These are phyloP conservation scores for Pseudotriccus pelzelni DNA, from an alignment of 2,797 vertebrate species.

Conservation along the genomic window DNA sequence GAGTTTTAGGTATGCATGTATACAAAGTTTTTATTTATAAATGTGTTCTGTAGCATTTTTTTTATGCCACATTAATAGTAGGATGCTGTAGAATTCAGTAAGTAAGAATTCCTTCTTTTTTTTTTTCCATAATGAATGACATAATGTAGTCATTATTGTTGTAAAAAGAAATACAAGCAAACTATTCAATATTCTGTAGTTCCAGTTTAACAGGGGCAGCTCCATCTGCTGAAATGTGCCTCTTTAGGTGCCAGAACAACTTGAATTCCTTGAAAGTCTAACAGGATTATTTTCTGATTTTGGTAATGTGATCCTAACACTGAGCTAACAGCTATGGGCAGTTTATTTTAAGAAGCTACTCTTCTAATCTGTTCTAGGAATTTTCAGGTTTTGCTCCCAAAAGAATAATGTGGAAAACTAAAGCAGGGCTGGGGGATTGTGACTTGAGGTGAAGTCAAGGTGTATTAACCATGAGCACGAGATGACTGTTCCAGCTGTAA, in stretches of 20 bases:
- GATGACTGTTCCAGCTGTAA: not conserved
- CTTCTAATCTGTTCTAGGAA: slow-evolving; percentile 28
- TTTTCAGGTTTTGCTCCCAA: slow-evolving; percentile 30
- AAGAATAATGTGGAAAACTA: slow-evolving; percentile 2
- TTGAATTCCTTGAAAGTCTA: slow-evolving; percentile 79
- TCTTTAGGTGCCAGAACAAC: slow-evolving; percentile 39
- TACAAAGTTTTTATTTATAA: not conserved
- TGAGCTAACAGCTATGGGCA: slow-evolving; percentile 67
- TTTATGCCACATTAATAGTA: not conserved
- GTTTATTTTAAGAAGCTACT: slow-evolving; percentile 69
- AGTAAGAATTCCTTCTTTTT: not conserved
- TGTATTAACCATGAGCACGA: not conserved
- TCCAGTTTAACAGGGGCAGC: not conserved
- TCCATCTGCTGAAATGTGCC: not conserved
- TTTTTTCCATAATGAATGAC: not conserved
- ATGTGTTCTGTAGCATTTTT: not conserved
- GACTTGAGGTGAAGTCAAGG: slow-evolving; percentile 22
- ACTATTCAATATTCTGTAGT: not conserved
- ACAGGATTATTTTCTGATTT: slow-evolving; percentile 77
- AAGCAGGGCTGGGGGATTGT: slow-evolving; percentile 1
- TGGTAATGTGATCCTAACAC: slow-evolving; percentile 76
- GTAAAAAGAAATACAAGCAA: not conserved
- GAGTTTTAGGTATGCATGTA: not conserved
- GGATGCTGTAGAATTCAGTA: not conserved
- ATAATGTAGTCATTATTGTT: not conserved